Evolutionary conservation across 2,113 vertebrate genomes (phyloP).

Genomic region (Myanophis thanlyinensis): DNA sequence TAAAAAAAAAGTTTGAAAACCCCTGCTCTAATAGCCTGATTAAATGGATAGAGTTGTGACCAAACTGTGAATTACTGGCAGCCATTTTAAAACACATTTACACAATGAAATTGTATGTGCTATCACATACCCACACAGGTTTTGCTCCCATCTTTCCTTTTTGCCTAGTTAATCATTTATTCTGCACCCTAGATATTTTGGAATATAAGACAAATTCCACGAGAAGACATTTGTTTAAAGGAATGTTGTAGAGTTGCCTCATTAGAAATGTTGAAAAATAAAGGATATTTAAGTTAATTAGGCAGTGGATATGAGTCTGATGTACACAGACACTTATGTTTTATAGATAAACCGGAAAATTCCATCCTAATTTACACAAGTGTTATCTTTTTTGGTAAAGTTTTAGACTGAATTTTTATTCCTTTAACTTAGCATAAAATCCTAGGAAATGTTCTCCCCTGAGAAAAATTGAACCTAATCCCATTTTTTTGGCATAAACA

Average conservation of each 20-base stretch:
- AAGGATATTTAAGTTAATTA: not conserved
- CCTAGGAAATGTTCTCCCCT: not conserved
- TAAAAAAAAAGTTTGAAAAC: not conserved
- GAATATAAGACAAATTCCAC: not conserved
- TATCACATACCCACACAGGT: not conserved
- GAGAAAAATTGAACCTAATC: not conserved
- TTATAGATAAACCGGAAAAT: not conserved
- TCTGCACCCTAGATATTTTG: too few relatives aligned
- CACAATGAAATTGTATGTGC: not conserved
- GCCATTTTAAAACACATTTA: not conserved
- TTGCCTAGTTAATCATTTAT: not conserved
- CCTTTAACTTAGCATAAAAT: not conserved
- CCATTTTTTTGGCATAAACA: not conserved
- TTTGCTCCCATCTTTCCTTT: too few relatives aligned
- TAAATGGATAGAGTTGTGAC: not conserved
- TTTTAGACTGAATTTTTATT: not conserved
- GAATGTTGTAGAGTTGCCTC: not conserved
- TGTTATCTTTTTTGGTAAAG: not conserved
- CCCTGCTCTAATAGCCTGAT: not conserved
- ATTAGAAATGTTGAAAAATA: not conserved
- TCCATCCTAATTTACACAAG: not conserved
- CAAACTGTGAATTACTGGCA: not conserved
- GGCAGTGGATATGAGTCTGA: not conserved
- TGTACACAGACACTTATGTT: not conserved
- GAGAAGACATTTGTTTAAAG: not conserved